Evolutionary conservation across 2,888 invertebrate genomes (phyloP).

Genomic region (Lochmaea capreae): DNA sequence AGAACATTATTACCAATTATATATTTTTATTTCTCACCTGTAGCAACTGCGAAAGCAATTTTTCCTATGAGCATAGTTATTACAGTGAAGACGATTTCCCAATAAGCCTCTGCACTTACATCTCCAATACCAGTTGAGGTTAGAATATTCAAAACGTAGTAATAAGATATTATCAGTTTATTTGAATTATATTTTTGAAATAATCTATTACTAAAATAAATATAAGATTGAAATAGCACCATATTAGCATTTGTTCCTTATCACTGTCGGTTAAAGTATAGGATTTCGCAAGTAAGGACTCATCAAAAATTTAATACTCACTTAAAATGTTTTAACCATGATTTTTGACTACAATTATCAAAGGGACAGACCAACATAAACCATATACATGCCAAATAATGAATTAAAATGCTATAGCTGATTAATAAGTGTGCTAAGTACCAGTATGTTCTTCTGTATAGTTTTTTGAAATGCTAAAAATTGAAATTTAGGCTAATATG

Average conservation of each 20-base stretch:
- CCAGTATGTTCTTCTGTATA: conserved; percentile 26
- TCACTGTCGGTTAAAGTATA: too few relatives aligned
- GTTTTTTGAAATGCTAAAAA: conserved; percentile 31
- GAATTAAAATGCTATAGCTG: conserved; percentile 41
- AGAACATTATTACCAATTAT: too few relatives aligned
- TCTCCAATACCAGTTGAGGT: conserved; percentile 70
- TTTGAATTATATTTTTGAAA: conserved; percentile 20
- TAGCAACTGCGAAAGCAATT: conserved; percentile 32
- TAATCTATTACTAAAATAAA: conserved; percentile 24
- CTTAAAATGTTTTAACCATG: conserved; percentile 43
- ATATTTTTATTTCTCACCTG: conserved; percentile 28
- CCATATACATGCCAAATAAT: conserved; percentile 48
- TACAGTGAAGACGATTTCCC: conserved; percentile 68
- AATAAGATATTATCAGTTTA: conserved; percentile 56
- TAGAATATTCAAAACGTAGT: conserved; percentile 68
- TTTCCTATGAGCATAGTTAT: conserved; percentile 65
- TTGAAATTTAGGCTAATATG: background rate
- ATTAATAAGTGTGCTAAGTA: conserved; percentile 22
- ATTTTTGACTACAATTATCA: conserved; percentile 38
- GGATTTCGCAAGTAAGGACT: too few relatives aligned
- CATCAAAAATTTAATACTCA: conserved; percentile 4
- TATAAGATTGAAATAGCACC: background rate
- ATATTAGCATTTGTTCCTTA: too few relatives aligned
- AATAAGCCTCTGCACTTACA: conserved; percentile 66
- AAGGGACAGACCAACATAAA: conserved; percentile 51